phyloP scores from a whole-genome alignment of 2,888 invertebrate genomes.

The Myathropa florea region DNA sequence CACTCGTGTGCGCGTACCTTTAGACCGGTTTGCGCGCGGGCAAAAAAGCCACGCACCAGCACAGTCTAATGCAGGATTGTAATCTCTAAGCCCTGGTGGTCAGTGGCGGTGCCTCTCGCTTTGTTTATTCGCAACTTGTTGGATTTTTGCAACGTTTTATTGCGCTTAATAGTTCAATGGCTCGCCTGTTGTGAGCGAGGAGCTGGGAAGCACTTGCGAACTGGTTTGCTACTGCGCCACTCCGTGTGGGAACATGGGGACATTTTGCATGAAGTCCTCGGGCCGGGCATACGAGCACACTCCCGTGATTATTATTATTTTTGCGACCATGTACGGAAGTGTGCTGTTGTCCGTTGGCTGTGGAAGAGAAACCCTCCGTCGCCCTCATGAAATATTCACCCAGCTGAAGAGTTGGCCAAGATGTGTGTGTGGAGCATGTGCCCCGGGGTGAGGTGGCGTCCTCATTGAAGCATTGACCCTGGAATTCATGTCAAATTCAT shows the following conservation, averaged over 20 bases:
- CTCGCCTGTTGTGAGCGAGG: conserved; percentile 39
- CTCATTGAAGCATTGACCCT: conserved; percentile 63
- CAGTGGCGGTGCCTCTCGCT: too few species aligned
- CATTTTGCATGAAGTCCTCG: conserved; percentile 52
- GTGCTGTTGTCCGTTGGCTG: background rate
- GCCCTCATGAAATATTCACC: background rate
- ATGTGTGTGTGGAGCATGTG: background rate
- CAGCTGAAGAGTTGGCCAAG: background rate
- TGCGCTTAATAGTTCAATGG: conserved; percentile 65
- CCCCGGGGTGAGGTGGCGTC: conserved; percentile 17
- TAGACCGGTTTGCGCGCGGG: conserved; percentile 42
- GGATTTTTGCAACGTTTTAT: conserved; percentile 35
- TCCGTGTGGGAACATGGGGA: background rate
- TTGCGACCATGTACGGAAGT: conserved; percentile 16
- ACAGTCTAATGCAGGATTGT: conserved; percentile 52
- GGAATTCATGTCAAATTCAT: conserved; percentile 56
- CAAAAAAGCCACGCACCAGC: background rate
- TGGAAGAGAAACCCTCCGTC: background rate
- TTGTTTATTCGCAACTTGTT: background rate
- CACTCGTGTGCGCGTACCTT: background rate
- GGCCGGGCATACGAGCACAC: background rate
- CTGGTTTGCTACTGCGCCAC: conserved; percentile 29
- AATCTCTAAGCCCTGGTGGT: conserved; percentile 45
- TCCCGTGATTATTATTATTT: background rate
- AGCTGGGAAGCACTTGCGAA: conserved; percentile 39